Conservation (phyloP, 2,797 vertebrate genomes). For the Hozukius guyotensis region DNA sequence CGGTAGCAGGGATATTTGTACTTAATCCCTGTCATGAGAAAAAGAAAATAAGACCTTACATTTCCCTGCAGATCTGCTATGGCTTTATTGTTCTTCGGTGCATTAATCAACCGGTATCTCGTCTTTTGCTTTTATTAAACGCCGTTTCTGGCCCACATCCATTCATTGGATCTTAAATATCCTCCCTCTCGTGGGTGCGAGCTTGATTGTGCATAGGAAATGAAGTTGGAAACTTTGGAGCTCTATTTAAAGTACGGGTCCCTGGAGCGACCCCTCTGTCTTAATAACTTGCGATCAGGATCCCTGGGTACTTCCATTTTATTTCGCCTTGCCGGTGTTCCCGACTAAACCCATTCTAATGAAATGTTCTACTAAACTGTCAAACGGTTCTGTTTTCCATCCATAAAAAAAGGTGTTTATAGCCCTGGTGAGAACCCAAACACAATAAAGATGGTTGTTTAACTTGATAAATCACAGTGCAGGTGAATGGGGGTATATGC, state of each 20-base stretch:
- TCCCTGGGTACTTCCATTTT: conserved; percentile 80
- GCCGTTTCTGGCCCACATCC: conserved; percentile 82
- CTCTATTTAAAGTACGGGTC: conserved; percentile 89
- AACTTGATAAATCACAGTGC: conserved; percentile 73
- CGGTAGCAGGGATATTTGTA: conserved; percentile 61
- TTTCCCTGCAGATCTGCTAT: conserved; percentile 66
- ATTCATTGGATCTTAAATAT: conserved; percentile 88
- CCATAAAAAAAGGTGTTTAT: conserved; percentile 78
- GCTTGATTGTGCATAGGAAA: conserved; percentile 91
- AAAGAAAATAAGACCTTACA: conserved; percentile 68
- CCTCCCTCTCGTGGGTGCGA: conserved; percentile 80
- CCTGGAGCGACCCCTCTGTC: conserved; percentile 81
- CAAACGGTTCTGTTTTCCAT: conserved; percentile 75
- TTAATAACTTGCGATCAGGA: conserved; percentile 88
- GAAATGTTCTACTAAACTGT: conserved; percentile 85
- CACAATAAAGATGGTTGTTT: conserved; percentile 77
- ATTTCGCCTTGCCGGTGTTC: conserved; percentile 77
- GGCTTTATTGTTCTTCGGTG: conserved; percentile 67
- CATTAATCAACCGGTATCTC: conserved; percentile 77
- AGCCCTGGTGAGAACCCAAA: conserved; percentile 75
- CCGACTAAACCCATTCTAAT: conserved; percentile 83
- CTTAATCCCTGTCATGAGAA: conserved; percentile 71
- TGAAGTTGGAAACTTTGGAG: conserved; percentile 86
- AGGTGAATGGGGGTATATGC: conserved; percentile 77
- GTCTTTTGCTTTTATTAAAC: conserved; percentile 82